Evolutionary conservation across 2,113 vertebrate species (phyloP).

Genomic region (Menura novaehollandiae): DNA sequence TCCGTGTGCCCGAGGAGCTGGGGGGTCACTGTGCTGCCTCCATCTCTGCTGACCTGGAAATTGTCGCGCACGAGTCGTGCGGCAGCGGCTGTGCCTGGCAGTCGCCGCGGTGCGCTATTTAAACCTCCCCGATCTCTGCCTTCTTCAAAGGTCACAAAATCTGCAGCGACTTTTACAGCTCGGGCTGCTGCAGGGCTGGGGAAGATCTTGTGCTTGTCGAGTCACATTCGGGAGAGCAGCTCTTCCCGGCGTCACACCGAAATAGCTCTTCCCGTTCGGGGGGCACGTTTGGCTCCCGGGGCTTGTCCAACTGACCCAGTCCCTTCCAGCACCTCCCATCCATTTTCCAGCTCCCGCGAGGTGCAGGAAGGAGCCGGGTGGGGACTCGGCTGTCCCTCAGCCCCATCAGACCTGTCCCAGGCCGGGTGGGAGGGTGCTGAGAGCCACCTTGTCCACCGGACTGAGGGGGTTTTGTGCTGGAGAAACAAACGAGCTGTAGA

Average conservation of each 20-base stretch:
- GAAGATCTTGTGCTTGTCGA: not conserved
- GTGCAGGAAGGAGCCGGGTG: accelerated
- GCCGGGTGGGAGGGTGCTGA: accelerated
- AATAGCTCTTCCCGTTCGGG: not conserved
- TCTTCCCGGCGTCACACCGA: not conserved
- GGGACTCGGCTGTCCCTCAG: not conserved
- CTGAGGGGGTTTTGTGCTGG: not conserved
- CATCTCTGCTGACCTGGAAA: slow-evolving; percentile 27
- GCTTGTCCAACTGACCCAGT: accelerated
- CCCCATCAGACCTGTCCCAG: accelerated
- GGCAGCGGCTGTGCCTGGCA: not conserved
- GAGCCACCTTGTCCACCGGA: not conserved
- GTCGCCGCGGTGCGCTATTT: not conserved
- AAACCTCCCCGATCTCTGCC: not conserved
- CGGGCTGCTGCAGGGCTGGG: not conserved
- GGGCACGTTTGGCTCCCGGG: not conserved
- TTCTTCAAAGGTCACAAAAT: not conserved
- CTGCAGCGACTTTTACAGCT: not conserved
- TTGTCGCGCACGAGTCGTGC: accelerated
- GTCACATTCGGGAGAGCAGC: not conserved
- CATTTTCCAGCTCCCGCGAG: not conserved
- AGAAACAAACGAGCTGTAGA: not conserved
- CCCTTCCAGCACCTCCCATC: not conserved
- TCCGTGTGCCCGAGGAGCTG: not conserved
- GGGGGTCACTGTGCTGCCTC: not conserved